Base-by-base conservation (phyloP, 2,888 invertebrate species). In the Bimastos eiseni region DNA sequence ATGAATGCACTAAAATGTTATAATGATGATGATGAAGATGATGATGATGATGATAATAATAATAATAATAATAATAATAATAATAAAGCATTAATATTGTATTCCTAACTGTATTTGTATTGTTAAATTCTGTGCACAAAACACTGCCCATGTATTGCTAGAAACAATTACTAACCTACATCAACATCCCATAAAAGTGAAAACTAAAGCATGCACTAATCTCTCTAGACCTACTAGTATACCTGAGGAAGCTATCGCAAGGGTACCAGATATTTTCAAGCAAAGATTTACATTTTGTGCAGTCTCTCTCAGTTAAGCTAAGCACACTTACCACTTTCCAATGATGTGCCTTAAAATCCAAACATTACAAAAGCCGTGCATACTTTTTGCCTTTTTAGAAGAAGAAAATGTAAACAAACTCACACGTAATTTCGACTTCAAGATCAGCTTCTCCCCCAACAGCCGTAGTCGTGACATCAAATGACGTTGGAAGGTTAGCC, bases 371-470 rank as follows among this genome's bases (percentile, higher is more conserved):
- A 2, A n/a, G n/a, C 49, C 2, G 15, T 13, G 13, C 70, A 11
- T 1, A n/a, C 11, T n/a, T 30, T n/a, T 70, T 70, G 30, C 30
- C 4, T 24, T n/a, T n/a, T n/a, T n/a, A n/a, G n/a, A n/a, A n/a
- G n/a, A n/a, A n/a, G n/a, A n/a, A 55, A 70, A 70, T 13, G 8
- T n/a, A 38, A 41, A n/a, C 15, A 17, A 34, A 90, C 92, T 93
- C 93, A 96, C 96, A 96, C 88, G 95, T 95, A 33, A 96, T 95
- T 91, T 93, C 94, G 90, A 96, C 95, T 92, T 96, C 95, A 44
- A 96, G 93, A 70, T 96, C 95, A n/a, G 95, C 95, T 41, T 95
- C 95, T 34, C 95, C 94, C 34, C 95, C 94, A 90, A 93, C 92
- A 95, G 96, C 92, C 94, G 94, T 91, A 33, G 96, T 95, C 92